These are phyloP conservation scores for Dermatophagoides farinae DNA, from an alignment of 1,140 invertebrate species.

Conservation along the genomic window DNA sequence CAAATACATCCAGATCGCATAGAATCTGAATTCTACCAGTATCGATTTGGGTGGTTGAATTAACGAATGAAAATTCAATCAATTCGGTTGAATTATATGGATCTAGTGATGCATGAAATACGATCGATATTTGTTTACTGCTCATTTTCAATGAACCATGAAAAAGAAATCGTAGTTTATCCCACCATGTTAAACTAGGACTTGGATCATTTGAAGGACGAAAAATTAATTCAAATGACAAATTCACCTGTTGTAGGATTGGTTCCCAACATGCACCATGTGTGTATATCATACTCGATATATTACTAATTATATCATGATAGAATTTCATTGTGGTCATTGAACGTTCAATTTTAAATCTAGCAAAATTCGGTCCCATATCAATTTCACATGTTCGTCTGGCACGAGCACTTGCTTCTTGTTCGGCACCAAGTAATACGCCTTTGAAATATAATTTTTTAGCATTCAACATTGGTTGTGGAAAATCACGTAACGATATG, in stretches of 20 bases:
- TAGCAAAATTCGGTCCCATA: slow-evolving; percentile 30
- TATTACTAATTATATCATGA: slow-evolving; percentile 67
- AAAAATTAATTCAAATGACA: slow-evolving; percentile 43
- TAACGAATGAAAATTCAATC: slow-evolving; percentile 88
- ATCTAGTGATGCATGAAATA: slow-evolving; percentile 81
- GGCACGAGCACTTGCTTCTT: slow-evolving; percentile 53
- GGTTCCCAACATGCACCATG: slow-evolving; percentile 97
- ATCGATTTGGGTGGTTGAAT: slow-evolving; percentile 81
- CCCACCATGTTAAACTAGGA: slow-evolving; percentile 83
- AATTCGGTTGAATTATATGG: slow-evolving; percentile 97
- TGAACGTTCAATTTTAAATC: slow-evolving; percentile 36
- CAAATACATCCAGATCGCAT: slow-evolving; percentile 64
- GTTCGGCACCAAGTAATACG: slow-evolving; percentile 67
- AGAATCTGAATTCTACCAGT: slow-evolving; percentile 70
- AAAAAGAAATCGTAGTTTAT: slow-evolving; percentile 75
- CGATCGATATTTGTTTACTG: slow-evolving; percentile 58
- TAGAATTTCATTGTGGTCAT: slow-evolving; percentile 93
- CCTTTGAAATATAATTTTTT: slow-evolving; percentile 68
- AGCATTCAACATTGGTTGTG: slow-evolving; percentile 67
- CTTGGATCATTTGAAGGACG: slow-evolving; percentile 78
- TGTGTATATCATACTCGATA: slow-evolving; percentile 11
- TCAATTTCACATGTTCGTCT: slow-evolving; percentile 28
- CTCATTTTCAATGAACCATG: slow-evolving; percentile 78
- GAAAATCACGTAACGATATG: slow-evolving; percentile 81
- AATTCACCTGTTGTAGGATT: slow-evolving; percentile 56